phyloP scores from a whole-genome alignment of 2,113 vertebrate genomes.

The Kryptolebias marmoratus region DNA sequence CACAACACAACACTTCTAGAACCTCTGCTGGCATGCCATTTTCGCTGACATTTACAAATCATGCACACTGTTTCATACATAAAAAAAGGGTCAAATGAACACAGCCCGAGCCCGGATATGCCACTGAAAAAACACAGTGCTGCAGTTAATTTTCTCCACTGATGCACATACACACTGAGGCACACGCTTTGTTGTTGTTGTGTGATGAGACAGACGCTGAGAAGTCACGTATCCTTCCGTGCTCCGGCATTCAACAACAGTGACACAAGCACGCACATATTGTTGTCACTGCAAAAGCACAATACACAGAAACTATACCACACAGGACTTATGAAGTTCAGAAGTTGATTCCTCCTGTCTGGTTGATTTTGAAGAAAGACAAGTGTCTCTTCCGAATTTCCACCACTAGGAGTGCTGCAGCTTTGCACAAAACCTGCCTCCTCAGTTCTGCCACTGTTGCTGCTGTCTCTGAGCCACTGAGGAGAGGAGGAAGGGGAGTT shows the following conservation, averaged over 20 bases:
- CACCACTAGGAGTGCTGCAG: constrained; percentile 74
- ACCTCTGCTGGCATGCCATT: constrained; percentile 43
- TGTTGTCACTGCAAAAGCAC: constrained; percentile 24
- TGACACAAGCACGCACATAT: constrained; percentile 7
- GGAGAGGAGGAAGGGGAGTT: constrained; percentile 51
- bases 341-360: constrained; percentile 42
- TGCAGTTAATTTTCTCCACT: constrained; percentile 14
- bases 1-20: constrained; percentile 59
- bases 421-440: constrained; percentile 58
- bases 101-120: constrained; percentile 20
- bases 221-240: constrained; percentile 30
- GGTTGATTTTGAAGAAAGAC: constrained; percentile 36
- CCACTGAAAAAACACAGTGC: constrained; percentile 19
- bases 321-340: constrained; percentile 25
- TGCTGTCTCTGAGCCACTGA: constrained; percentile 38
- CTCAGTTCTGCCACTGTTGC: constrained; percentile 52
- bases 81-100: constrained; percentile 42
- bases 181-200: constrained; percentile 7
- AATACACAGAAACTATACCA: constrained; percentile 41
- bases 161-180: constrained; percentile 31
- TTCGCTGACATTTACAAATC: constrained; percentile 68
- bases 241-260: neutral
- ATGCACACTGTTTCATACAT: constrained; percentile 43
- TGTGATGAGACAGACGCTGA: constrained; percentile 36
- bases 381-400: constrained; percentile 7